Evolutionary conservation across 2,888 invertebrate genomes (phyloP), one percentile per base, ranked within the genome.

Genomic region (Anodontia alba): DNA sequence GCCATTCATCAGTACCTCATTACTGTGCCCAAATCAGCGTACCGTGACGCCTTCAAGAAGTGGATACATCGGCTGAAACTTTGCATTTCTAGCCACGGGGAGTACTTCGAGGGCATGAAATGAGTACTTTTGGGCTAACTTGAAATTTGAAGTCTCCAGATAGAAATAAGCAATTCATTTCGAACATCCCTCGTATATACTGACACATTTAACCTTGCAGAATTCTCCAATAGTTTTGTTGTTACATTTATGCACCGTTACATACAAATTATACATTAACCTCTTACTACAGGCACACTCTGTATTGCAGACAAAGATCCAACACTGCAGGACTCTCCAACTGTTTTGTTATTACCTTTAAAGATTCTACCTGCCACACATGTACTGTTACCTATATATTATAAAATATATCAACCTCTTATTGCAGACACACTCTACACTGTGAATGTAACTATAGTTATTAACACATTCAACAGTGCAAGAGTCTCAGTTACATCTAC

Each of bases 401-500:
- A n/a, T n/a, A n/a, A n/a, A n/a, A n/a, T n/a, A n/a, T n/a, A n/a
- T n/a, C n/a, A n/a, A n/a, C n/a, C n/a, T 29, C 42, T 51, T 43
- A 71, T 79, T 62, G 81, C 91, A 91, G 8, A 76, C 79, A 80
- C 91, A 91, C 1, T 62, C 46, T 10, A 83, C 86, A 38, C 83
- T 73, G 12, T 86, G 88, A 38, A 8, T 33, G 12, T 38, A 8
- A 70, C 90, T 91, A n/a, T 87, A 88, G n/a, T 90, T 90, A 73
- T 91, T 90, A 10, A 84, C 33, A 76, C 91, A 91, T 0, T 87
- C 84, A 20, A 87, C 82, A 12, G 87, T 78, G 75, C 91, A 91
- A 29, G 78, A 73, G 5, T 77, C 71, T 15, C 91, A 90, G 7
- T 49, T 69, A 79, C 91, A 91, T 10, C 43, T 23, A 76, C 91